Evolutionary conservation across 2,113 vertebrate species (phyloP).

Genomic region (Tichodroma muraria): DNA sequence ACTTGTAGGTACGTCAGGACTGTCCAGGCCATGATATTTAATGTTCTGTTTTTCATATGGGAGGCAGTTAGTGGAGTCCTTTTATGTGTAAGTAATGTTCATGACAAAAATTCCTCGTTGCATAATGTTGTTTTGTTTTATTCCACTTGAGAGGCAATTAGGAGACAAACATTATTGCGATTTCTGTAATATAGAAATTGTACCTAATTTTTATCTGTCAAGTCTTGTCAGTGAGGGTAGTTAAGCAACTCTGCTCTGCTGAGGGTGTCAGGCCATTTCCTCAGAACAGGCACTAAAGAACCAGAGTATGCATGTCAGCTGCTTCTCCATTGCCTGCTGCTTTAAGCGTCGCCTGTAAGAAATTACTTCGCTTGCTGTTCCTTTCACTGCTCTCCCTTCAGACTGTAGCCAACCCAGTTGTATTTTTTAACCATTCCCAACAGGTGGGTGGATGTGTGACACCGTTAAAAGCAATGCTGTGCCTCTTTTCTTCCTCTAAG

Average conservation of each 20-base stretch:
- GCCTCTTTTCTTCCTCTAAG: slow-evolving; percentile 16
- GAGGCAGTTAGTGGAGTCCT: not conserved
- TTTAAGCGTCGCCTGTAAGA: not conserved
- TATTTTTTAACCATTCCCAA: slow-evolving; percentile 32
- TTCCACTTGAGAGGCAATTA: slow-evolving; percentile 32
- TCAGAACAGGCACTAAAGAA: not conserved
- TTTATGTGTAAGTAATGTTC: not conserved
- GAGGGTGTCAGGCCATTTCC: slow-evolving; percentile 6
- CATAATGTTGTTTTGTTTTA: not conserved
- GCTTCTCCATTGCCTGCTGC: not conserved
- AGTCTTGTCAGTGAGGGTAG: slow-evolving; percentile 7
- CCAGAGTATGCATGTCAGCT: not conserved
- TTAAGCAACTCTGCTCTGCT: slow-evolving; percentile 28
- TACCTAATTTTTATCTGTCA: slow-evolving; percentile 26
- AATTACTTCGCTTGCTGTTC: not conserved
- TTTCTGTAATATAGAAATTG: slow-evolving; percentile 10
- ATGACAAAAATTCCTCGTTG: not conserved
- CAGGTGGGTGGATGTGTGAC: not conserved
- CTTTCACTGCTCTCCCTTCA: not conserved
- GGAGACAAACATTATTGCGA: not conserved
- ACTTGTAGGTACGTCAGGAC: not conserved
- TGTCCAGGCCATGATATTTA: not conserved
- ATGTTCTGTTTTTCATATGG: not conserved
- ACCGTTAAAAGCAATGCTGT: not conserved
- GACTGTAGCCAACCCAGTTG: not conserved